phyloP scores from a whole-genome alignment of 2,113 vertebrate genomes.

The Myrmophylax atrothorax region DNA sequence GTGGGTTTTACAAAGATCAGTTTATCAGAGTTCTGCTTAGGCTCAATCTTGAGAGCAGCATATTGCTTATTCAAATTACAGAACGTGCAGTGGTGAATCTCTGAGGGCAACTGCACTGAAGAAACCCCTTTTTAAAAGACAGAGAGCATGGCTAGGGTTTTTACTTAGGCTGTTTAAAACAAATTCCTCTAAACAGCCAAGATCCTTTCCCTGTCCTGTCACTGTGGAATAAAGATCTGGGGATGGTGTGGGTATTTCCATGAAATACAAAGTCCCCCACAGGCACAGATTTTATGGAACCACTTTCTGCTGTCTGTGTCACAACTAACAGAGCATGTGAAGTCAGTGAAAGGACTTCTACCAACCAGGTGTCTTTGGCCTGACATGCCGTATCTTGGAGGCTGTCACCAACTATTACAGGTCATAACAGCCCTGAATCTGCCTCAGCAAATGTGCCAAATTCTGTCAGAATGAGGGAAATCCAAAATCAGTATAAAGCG shows the following conservation, averaged over 20 bases:
- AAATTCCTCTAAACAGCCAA: background rate
- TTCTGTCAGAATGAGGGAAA: background rate
- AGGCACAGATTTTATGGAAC: background rate
- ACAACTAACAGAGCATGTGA: background rate
- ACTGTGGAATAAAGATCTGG: background rate
- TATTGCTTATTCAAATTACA: background rate
- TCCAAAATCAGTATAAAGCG: background rate
- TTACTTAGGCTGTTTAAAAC: background rate
- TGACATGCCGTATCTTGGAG: background rate
- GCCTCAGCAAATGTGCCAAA: background rate
- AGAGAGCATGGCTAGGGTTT: background rate
- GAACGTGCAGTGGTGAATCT: background rate
- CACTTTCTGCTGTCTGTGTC: background rate
- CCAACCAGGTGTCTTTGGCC: background rate
- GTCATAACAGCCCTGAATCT: background rate
- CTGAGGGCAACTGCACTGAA: background rate
- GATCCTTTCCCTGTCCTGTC: background rate
- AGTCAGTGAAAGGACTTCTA: background rate
- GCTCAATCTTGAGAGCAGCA: background rate
- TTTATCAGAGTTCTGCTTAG: slow-evolving; percentile 18
- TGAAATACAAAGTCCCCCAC: background rate
- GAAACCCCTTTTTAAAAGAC: background rate
- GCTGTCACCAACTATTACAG: background rate
- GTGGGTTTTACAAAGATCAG: slow-evolving; percentile 62
- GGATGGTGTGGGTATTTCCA: background rate